Evolutionary conservation across 2,888 invertebrate species (phyloP), one percentile per base, ranked within the genome.

Genomic region (Drosophila lutescens): DNA sequence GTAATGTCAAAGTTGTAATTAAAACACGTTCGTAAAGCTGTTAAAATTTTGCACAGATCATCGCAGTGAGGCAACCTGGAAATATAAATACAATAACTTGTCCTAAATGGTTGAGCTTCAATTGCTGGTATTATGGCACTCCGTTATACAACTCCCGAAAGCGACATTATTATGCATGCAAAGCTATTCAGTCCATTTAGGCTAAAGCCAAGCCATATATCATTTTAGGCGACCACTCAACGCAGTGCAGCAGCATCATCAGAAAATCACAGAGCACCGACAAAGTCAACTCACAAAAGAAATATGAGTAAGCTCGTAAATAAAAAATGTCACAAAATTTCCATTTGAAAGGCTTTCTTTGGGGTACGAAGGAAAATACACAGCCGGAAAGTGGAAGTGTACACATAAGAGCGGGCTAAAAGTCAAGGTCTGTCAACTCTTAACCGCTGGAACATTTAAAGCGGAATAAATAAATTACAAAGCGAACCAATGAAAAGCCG

Each of bases 1-100:
- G 55, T 89, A 84, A 86, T 80, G 81, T 80, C 79, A 81, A 78
- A 81, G 74, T 81, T 88, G 88, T 85, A 90, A 86, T 89, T 88
- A 88, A 89, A 77, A 57, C 56, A 51, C 65, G 62, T 72, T 54
- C 44, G 54, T 44, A 13, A 38, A 23, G 17, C 13, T 46, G 53
- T 30, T 66, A 15, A 44, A 20, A 47, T 32, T 44, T 44, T 65
- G 23, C 2, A 10, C 55, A 56, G 53, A 12, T 53, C 63, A 40
- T 23, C 30, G 49, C n/a, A 7, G 15, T 61, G 59, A 7, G 60
- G 59, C 32, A 61, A 44, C 59, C n/a, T 5, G 4, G 4, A n/a
- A 12, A 44, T 15, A 46, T 46, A 44, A 30, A 46, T 46, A 55
- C 34, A 47, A 47, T 26, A 17, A 47, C 9, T 12, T 12, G 15